Conservation (phyloP, 2,888 invertebrate genomes). For the Cephus spinipes region DNA sequence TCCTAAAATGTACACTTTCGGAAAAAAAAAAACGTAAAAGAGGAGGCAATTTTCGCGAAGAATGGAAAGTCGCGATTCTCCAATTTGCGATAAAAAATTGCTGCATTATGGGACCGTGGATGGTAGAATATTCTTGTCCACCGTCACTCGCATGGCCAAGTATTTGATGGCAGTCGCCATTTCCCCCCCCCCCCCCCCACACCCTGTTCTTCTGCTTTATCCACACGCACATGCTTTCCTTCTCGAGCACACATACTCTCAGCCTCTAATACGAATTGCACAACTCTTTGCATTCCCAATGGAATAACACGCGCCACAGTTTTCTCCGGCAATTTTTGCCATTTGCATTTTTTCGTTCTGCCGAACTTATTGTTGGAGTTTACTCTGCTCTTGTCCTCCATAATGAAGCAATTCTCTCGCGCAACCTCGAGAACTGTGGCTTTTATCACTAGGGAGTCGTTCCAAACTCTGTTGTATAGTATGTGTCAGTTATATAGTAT, state of each 20-base stretch:
- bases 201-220: background rate
- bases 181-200: background rate
- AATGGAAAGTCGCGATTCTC: background rate
- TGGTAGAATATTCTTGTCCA: background rate
- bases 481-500: background rate
- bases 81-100: background rate
- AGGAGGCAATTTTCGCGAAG: background rate
- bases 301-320: background rate
- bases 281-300: background rate
- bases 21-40: background rate
- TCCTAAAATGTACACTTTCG: background rate
- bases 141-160: background rate
- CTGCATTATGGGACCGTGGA: background rate
- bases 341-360: background rate
- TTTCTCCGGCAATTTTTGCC: background rate
- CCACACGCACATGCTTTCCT: background rate
- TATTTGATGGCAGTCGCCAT: background rate
- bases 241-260: background rate
- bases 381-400: background rate
- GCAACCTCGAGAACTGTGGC: background rate
- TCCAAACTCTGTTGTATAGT: background rate
- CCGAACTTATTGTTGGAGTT: background rate
- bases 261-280: background rate
- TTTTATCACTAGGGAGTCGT: background rate
- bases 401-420: background rate